Evolutionary conservation across 2,113 vertebrate species (phyloP).

Genomic region (Ageneiosus marmoratus): DNA sequence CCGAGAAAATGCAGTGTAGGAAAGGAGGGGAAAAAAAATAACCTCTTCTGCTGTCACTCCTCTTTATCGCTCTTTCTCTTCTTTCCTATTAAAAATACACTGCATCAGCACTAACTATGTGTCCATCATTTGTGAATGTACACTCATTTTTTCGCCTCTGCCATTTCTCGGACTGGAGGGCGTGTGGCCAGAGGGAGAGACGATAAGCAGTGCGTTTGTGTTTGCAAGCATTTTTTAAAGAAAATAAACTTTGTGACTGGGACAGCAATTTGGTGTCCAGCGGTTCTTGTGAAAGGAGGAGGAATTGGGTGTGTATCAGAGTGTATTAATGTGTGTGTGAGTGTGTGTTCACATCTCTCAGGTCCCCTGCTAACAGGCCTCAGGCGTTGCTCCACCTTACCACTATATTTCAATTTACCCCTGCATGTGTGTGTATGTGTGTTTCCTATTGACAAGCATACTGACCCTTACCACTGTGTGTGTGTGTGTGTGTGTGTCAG

Average conservation of each 20-base stretch:
- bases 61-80: constrained; percentile 57
- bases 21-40: constrained; percentile 58
- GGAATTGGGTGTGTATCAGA: constrained; percentile 9
- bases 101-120: constrained; percentile 74
- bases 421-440: constrained; percentile 22
- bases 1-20: constrained; percentile 75
- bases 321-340: constrained; percentile 19
- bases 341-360: constrained; percentile 22
- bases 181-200: constrained; percentile 54
- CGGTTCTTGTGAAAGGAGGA: neutral
- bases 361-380: constrained; percentile 44
- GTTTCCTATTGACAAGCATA: constrained; percentile 24
- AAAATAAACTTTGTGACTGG: neutral
- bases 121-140: constrained; percentile 73
- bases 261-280: neutral
- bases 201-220: constrained; percentile 34
- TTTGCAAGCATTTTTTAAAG: constrained; percentile 10
- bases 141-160: constrained; percentile 40
- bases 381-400: constrained; percentile 51
- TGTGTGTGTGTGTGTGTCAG: constrained; percentile 1
- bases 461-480: neutral
- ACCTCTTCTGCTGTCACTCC: constrained; percentile 55
- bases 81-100: constrained; percentile 75
- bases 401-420: constrained; percentile 51
- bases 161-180: constrained; percentile 58